Evolutionary conservation across 2,888 invertebrate genomes (phyloP).

Genomic region (Athripsodes cinereus): DNA sequence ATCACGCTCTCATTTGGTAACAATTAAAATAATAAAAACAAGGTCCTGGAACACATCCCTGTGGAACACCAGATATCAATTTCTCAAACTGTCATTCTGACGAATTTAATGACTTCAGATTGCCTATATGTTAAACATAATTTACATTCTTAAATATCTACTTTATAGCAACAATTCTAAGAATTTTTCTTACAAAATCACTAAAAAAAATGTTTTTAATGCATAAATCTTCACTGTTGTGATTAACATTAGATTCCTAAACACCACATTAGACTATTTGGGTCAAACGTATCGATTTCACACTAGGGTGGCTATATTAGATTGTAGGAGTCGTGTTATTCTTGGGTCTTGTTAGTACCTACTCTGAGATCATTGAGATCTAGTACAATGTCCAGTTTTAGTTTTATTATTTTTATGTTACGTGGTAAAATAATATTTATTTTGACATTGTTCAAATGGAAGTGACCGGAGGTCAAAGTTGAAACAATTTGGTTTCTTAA

Average conservation of each 20-base stretch:
- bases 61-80: background rate
- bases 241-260: background rate
- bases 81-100: background rate
- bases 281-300: background rate
- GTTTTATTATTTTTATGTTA: no score
- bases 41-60: background rate
- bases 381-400: no score
- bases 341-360: no score
- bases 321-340: no score
- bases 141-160: background rate
- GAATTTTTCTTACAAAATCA: background rate
- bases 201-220: background rate
- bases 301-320: background rate
- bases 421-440: no score
- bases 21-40: no score
- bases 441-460: no score
- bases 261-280: background rate
- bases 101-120: background rate
- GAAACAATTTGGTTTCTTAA: no score
- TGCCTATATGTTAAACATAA: background rate
- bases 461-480: no score
- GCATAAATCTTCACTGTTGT: background rate
- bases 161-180: background rate
- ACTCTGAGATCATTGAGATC: no score
- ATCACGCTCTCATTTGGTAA: no score